These are phyloP conservation scores for Epinotia nisella DNA, from an alignment of 2,888 invertebrate genomes.

Conservation along the genomic window DNA sequence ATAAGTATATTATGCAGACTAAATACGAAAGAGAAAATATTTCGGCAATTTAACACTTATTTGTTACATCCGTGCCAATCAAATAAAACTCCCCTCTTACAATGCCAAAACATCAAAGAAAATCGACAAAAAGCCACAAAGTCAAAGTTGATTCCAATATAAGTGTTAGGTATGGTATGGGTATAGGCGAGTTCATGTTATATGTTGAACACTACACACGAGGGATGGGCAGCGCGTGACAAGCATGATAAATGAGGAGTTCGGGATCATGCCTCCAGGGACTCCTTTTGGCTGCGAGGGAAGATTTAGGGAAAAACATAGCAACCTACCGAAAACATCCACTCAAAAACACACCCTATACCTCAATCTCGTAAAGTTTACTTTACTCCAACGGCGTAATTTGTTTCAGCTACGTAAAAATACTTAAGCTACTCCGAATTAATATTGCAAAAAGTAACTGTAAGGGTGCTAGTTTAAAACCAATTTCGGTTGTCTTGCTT, in stretches of 20 bases:
- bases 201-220: conserved; percentile 73
- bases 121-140: conserved; percentile 39
- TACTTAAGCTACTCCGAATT: conserved; percentile 71
- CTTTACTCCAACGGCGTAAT: conserved; percentile 47
- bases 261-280: conserved; percentile 81
- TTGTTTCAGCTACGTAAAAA: conserved; percentile 69
- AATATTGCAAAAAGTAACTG: conserved; percentile 76
- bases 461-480: conserved; percentile 53
- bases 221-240: conserved; percentile 84
- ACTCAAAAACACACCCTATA: conserved; percentile 57
- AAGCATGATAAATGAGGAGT: conserved; percentile 82
- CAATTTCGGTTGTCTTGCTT: conserved; percentile 51
- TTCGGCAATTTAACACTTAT: background rate
- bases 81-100: conserved; percentile 14
- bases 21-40: background rate
- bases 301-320: conserved; percentile 66
- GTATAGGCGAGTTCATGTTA: conserved; percentile 58
- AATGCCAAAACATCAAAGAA: conserved; percentile 33
- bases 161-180: conserved; percentile 52
- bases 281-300: conserved; percentile 72
- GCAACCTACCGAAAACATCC: conserved; percentile 54
- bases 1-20: too few relatives aligned
- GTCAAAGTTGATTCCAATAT: conserved; percentile 49
- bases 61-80: conserved; percentile 5
- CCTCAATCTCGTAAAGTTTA: conserved; percentile 50